phyloP scores from a whole-genome alignment of 2,113 vertebrate genomes.

The Camelus bactrianus region DNA sequence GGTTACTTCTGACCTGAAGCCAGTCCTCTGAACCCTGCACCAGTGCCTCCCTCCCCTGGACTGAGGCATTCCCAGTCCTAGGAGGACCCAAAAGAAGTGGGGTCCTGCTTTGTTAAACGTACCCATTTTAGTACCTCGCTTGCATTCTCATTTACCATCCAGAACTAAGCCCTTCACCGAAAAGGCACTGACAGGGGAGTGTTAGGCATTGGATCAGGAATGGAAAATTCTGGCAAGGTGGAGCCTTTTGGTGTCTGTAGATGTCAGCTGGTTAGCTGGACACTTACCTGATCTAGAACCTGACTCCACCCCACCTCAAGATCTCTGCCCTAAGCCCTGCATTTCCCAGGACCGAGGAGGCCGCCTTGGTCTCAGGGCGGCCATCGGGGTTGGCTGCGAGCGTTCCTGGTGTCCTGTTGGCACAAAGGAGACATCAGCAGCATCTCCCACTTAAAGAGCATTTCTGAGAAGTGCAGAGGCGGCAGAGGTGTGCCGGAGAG shows the following conservation, averaged over 20 bases:
- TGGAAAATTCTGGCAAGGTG: not conserved
- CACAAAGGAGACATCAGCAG: not conserved
- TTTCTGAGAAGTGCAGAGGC: not conserved
- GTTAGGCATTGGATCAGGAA: no score
- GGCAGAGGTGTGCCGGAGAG: fast-evolving
- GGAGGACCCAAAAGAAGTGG: not conserved
- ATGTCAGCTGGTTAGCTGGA: not conserved
- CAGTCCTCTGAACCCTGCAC: not conserved
- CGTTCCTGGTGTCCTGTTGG: not conserved
- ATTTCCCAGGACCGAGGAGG: not conserved
- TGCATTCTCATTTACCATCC: not conserved
- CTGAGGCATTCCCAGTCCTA: not conserved
- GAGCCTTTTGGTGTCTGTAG: fast-evolving
- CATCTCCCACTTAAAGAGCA: not conserved
- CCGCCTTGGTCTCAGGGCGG: not conserved
- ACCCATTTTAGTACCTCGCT: not conserved
- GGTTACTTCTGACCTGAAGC: not conserved
- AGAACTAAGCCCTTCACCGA: not conserved
- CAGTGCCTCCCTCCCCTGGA: not conserved
- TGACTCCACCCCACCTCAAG: not conserved
- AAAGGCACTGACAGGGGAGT: no score
- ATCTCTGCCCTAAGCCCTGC: not conserved
- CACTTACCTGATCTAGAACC: not conserved
- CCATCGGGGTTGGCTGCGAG: fast-evolving
- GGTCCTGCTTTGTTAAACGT: not conserved